Percentiles rank a stretch among this genome's conserved stretches.
These are phyloP conservation scores for Stictocephala bisonia DNA, from an alignment of 2,888 invertebrate species.

Conservation along the genomic window DNA sequence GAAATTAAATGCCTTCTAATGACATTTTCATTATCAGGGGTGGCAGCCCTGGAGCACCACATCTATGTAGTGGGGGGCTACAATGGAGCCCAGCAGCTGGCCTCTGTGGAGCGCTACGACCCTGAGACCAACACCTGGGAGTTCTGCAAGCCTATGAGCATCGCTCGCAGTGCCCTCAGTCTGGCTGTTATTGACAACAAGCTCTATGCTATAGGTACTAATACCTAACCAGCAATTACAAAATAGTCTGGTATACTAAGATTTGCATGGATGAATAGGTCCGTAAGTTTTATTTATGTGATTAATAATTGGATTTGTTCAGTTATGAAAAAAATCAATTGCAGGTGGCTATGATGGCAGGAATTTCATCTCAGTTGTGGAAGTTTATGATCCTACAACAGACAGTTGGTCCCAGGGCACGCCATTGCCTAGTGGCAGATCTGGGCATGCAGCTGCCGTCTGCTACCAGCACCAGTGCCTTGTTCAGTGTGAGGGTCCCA, in stretches of 20 bases:
- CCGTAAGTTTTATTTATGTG: too few species aligned
- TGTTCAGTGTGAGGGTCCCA: conserved; percentile 23
- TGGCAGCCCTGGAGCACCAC: conserved; percentile 84
- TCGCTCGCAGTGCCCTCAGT: conserved; percentile 88
- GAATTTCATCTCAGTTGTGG: conserved; percentile 85
- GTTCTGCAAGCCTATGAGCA: conserved; percentile 77
- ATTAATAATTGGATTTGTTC: too few species aligned
- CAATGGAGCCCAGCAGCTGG: conserved; percentile 84
- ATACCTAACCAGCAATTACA: background rate
- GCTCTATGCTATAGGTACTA: conserved; percentile 87
- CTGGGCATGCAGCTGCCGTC: conserved; percentile 92
- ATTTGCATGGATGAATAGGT: background rate
- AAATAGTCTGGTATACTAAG: conserved; percentile 8
- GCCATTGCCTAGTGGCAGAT: conserved; percentile 84
- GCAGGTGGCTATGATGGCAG: conserved; percentile 93
- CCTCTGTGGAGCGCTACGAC: conserved; percentile 88
- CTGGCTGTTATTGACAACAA: conserved; percentile 87
- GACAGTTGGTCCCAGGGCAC: conserved; percentile 83
- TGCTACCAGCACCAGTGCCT: conserved; percentile 71
- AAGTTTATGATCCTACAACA: conserved; percentile 84
- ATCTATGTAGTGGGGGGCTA: conserved; percentile 97
- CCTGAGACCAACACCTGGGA: conserved; percentile 87
- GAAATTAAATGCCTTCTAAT: background rate
- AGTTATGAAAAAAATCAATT: too few species aligned
- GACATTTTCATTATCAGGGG: conserved; percentile 67